Evolutionary conservation across 1,140 invertebrate genomes (phyloP).

Genomic region (Centruroides vittatus): DNA sequence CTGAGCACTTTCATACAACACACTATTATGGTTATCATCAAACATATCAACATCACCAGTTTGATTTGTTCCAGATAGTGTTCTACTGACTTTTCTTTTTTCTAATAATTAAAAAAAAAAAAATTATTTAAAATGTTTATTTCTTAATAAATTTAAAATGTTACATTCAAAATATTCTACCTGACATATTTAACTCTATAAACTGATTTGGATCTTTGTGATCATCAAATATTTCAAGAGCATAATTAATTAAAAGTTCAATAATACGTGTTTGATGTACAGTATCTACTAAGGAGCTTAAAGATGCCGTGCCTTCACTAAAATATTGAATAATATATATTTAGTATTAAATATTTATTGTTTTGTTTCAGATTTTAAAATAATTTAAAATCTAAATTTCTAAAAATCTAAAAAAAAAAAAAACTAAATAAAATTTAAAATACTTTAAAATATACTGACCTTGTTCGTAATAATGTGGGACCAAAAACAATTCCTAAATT

Average conservation of each 20-base stretch:
- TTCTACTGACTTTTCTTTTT: slow-evolving; percentile 7
- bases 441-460: slow-evolving; percentile 20
- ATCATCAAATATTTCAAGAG: slow-evolving; percentile 23
- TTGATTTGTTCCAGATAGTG: slow-evolving; percentile 10
- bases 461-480: slow-evolving; percentile 39
- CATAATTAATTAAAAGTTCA: slow-evolving; percentile 38
- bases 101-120: background rate
- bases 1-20: background rate
- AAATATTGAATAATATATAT: background rate
- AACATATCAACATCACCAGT: slow-evolving; percentile 9
- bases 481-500: slow-evolving; percentile 47
- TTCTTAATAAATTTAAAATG: background rate
- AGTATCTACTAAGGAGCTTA: slow-evolving; percentile 39
- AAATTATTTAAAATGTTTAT: background rate
- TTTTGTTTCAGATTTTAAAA: no score
- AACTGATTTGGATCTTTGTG: background rate
- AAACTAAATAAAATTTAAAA: background rate
- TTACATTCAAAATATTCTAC: background rate
- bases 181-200: background rate
- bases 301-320: slow-evolving; percentile 34
- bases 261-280: slow-evolving; percentile 40
- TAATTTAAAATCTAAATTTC: no score
- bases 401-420: no score
- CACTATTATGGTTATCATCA: slow-evolving; percentile 1
- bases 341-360: no score